Evolutionary conservation across 2,113 vertebrate species (phyloP), one percentile per base, ranked within the genome.

Genomic region (Gobiocypris rarus): DNA sequence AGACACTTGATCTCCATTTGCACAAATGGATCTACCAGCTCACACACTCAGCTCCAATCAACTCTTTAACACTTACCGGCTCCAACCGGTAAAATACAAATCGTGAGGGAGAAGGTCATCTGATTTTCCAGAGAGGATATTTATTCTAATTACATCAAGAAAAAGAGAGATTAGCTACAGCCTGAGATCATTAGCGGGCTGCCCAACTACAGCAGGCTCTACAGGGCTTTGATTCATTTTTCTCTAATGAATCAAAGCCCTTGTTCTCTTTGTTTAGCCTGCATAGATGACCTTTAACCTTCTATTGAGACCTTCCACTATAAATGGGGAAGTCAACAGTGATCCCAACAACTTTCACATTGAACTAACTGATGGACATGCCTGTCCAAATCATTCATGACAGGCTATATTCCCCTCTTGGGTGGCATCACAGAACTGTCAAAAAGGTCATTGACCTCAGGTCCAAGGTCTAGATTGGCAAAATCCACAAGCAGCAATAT

Each of bases 221-320:
- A n/a, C n/a, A n/a, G n/a, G n/a, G n/a, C n/a, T n/a, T n/a, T n/a
- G n/a, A n/a, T n/a, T n/a, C n/a, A n/a, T n/a, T n/a, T n/a, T 73
- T 80, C 81, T 71, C 41, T 84, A 43, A 67, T 85, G 86, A 87
- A 81, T 83, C 43, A 38, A 14, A n/a, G 48, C n/a, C 28, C 82
- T 88, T 77, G 81, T 76, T 81, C 81, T 59, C 76, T 48, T 83
- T 67, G 54, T 83, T 38, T 38, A 56, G 58, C 50, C 28, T 52
- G 17, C 81, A 76, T n/a, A 75, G 58, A 83, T 87, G 69, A 87
- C 81, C 86, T 70, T 28, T 59, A 81, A 69, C 73, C 69, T 59
- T 83, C 65, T 31, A 85, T 43, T 69, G 34, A 71, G 65, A 63
- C 8, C 11, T 34, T 61, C 52, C 19, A 31, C 17, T 48, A 43